These are phyloP conservation scores for Drosophila rellima DNA, from an alignment of 2,888 invertebrate genomes.

Conservation along the genomic window DNA sequence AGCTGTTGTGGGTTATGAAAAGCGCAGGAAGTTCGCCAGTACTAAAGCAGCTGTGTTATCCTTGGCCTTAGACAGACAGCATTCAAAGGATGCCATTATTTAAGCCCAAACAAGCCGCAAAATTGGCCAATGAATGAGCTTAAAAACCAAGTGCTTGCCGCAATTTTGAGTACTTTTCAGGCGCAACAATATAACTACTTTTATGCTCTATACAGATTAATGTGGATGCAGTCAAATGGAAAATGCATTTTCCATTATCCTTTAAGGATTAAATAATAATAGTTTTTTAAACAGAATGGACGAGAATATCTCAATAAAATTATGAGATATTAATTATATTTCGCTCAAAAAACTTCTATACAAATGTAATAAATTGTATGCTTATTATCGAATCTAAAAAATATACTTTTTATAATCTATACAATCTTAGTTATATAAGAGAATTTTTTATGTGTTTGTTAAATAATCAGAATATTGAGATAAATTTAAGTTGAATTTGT, in stretches of 20 bases:
- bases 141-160: slow-evolving; percentile 20
- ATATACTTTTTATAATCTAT: too few species aligned
- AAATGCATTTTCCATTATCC: not conserved
- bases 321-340: too few species aligned
- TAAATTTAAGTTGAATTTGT: too few species aligned
- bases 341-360: too few species aligned
- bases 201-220: not conserved
- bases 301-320: too few species aligned
- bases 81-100: slow-evolving; percentile 35
- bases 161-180: slow-evolving; percentile 15
- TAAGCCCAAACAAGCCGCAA: slow-evolving; percentile 36
- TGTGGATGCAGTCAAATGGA: not conserved
- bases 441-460: too few species aligned
- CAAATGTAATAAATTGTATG: too few species aligned
- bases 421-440: too few species aligned
- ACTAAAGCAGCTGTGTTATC: slow-evolving; percentile 31
- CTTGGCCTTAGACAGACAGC: slow-evolving; percentile 26
- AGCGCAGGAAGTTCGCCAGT: slow-evolving; percentile 47
- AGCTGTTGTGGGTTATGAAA: slow-evolving; percentile 61
- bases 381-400: too few species aligned
- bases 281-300: not conserved
- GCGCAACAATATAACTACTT: slow-evolving; percentile 2
- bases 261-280: not conserved
- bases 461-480: too few species aligned
- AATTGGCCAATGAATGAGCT: slow-evolving; percentile 43